A percentile compares a stretch with the other conserved stretches of the same genome.
Conservation (phyloP, 2,888 invertebrate genomes). For the Proisotoma minuta region DNA sequence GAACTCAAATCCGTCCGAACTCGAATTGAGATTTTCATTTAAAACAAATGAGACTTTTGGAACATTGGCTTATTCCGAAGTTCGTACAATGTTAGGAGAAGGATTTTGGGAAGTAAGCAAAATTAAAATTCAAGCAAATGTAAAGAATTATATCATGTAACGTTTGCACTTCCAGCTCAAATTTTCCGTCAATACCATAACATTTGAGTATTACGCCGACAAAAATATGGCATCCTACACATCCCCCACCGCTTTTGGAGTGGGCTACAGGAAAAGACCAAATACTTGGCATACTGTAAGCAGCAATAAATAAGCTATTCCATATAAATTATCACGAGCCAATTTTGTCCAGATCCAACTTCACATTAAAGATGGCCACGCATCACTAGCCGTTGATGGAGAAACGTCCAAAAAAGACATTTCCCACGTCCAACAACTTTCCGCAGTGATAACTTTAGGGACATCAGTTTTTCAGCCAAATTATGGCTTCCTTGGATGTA, state of each 20-base stretch:
- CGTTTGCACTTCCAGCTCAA: constrained; percentile 58
- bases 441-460: constrained; percentile 38
- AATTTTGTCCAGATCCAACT: constrained; percentile 60
- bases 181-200: constrained; percentile 75
- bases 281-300: constrained; percentile 72
- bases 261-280: constrained; percentile 62
- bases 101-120: constrained; percentile 90
- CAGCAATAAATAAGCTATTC: no score
- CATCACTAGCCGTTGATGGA: constrained; percentile 70
- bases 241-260: constrained; percentile 60
- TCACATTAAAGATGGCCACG: constrained; percentile 68
- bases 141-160: not conserved
- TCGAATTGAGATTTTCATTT: constrained; percentile 78
- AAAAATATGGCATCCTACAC: constrained; percentile 34
- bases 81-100: constrained; percentile 64
- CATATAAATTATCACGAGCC: constrained; percentile 7
- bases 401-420: constrained; percentile 58
- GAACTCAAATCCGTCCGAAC: constrained; percentile 74
- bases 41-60: constrained; percentile 78
- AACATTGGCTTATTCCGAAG: constrained; percentile 78
- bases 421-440: constrained; percentile 33
- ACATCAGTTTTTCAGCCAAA: constrained; percentile 33
- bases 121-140: not conserved
- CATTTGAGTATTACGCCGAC: constrained; percentile 74
- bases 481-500: constrained; percentile 77